Conservation (phyloP, 2,888 invertebrate species). For the Acanthosepion lycidas region DNA sequence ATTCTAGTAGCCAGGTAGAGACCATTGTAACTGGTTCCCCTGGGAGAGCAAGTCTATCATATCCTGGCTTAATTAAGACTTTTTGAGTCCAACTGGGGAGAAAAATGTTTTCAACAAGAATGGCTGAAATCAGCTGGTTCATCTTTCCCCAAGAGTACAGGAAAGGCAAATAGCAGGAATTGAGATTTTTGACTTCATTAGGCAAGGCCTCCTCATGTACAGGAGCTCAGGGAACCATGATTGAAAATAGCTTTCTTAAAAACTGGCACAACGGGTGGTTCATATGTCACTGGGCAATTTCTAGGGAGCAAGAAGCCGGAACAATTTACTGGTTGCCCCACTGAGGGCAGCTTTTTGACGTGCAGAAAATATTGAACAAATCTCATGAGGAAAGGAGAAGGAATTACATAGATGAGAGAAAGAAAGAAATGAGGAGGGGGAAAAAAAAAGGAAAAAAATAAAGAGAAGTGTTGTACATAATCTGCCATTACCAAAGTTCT, state of each 20-base stretch:
- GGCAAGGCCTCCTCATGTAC: conserved; percentile 36
- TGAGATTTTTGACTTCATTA: conserved; percentile 47
- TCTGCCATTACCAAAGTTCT: conserved; percentile 36
- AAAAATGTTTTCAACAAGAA: conserved; percentile 47
- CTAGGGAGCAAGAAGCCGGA: conserved; percentile 38
- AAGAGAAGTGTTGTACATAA: background rate
- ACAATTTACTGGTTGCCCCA: conserved; percentile 22
- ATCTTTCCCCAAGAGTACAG: background rate
- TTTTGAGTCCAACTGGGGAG: conserved; percentile 41
- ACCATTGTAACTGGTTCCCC: conserved; percentile 44
- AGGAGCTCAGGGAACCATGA: conserved; percentile 45
- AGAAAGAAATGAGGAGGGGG: background rate
- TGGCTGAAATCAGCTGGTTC: conserved; percentile 48
- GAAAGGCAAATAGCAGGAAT: conserved; percentile 42
- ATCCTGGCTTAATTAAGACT: conserved; percentile 46
- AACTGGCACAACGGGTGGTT: conserved; percentile 43
- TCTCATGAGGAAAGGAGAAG: conserved; percentile 13
- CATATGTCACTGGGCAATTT: conserved; percentile 46
- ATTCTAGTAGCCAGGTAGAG: conserved; percentile 34
- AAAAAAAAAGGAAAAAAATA: background rate
- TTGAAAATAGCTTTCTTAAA: conserved; percentile 47
- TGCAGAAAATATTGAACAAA: conserved; percentile 46
- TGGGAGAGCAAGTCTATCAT: conserved; percentile 47
- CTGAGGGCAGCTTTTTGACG: conserved; percentile 39
- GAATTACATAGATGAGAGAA: conserved; percentile 40